These are phyloP conservation scores for Hypanus sabinus DNA, from an alignment of 2,113 vertebrate genomes.

Conservation along the genomic window DNA sequence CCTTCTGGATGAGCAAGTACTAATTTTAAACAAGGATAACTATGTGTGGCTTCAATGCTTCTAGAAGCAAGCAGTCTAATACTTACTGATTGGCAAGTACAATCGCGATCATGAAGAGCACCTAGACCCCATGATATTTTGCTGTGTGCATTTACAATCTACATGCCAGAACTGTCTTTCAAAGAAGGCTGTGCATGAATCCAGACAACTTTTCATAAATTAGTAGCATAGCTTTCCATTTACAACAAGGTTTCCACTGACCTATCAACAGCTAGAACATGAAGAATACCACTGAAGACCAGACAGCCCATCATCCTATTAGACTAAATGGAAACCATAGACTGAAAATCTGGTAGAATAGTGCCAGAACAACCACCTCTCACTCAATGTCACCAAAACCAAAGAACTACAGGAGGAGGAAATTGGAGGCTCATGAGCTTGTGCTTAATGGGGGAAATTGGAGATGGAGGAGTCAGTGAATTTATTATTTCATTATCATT, in stretches of 20 bases:
- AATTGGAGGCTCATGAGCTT: too few species aligned
- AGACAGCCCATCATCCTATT: not conserved
- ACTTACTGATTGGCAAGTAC: not conserved
- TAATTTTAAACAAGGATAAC: not conserved
- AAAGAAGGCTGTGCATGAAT: not conserved
- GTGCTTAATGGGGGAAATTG: too few species aligned
- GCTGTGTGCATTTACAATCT: not conserved
- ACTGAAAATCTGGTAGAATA: too few species aligned
- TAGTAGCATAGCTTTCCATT: not conserved
- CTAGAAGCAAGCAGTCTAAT: not conserved
- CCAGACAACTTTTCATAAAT: not conserved
- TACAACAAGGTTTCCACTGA: not conserved
- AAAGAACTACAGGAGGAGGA: too few species aligned
- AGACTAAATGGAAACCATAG: too few species aligned
- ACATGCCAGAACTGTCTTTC: not conserved
- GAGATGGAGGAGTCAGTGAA: too few species aligned
- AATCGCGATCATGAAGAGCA: not conserved
- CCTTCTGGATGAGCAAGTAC: not conserved
- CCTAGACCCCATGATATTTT: not conserved
- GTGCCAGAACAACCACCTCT: too few species aligned
- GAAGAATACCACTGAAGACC: not conserved
- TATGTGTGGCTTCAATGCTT: not conserved
- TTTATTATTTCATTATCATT: too few species aligned
- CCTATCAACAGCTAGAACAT: not conserved
- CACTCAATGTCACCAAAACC: too few species aligned